Evolutionary conservation across 2,797 vertebrate species (phyloP), one percentile per base, ranked within the genome.

Genomic region (Rhinella marina): DNA sequence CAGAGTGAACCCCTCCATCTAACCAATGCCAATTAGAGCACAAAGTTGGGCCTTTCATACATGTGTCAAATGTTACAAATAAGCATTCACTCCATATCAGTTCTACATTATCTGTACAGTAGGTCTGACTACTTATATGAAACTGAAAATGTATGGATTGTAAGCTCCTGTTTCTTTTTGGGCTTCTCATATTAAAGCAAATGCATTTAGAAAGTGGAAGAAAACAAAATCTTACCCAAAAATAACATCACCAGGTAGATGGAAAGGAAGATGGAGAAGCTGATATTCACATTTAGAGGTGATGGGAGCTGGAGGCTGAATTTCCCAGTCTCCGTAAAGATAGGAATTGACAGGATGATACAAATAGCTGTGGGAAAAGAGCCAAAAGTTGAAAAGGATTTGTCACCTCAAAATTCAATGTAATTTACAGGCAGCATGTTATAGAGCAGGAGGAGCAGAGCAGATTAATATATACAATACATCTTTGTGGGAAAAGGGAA

Each of bases 301-400:
- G 96, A 94, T 29, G 97, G 97, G 91, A 99, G 92, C 50, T 93
- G 94, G 90, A 99, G 94, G 90, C 97, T 97, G 87, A 97, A 97
- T 87, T 96, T 96, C 90, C 96, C 96, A 0, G 95, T 96, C 93
- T 97, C 93, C 10, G 96, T 96, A 92, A 99, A 99, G 91, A 98
- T 88, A 27, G 97, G 96, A 85, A 99, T 97, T 87, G 98, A 96
- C 0, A 98, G 98, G 92, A 99, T 91, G 70, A 99, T 94, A 0
- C 95, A 95, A 52, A 97, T 95, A 5, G 97, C 98, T 99, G 89
- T 41, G 86, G 14, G n/a, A 54, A 11, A 13, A 10, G 17, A 76
- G 41, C 10, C 10, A n/a, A 12, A 48, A 50, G 7, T 52, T 75
- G 5, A 32, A 32, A 32, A 32, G 32, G 32, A 32, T 32, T 4